These are phyloP conservation scores for Ammodytes dubius DNA, from an alignment of 2,113 vertebrate genomes.

Conservation along the genomic window DNA sequence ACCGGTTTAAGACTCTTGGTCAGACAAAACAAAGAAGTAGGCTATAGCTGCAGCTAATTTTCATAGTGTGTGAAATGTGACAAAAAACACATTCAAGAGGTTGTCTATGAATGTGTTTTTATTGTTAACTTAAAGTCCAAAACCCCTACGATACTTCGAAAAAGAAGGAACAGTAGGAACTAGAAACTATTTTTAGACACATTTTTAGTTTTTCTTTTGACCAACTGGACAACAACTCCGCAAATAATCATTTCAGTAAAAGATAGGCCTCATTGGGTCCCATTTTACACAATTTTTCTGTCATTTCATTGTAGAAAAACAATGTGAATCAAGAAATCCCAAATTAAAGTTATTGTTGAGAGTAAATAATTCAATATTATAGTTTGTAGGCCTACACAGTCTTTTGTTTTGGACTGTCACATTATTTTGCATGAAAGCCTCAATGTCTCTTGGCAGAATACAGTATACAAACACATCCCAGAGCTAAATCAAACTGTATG, in stretches of 20 bases:
- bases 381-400: neutral
- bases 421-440: neutral
- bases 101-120: neutral
- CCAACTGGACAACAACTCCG: too few relatives aligned
- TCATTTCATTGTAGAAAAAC: too few relatives aligned
- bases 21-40: neutral
- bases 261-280: too few relatives aligned
- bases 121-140: neutral
- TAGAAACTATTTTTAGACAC: too few relatives aligned
- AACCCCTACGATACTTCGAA: neutral
- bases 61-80: neutral
- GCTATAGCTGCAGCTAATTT: neutral
- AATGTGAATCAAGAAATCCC: too few relatives aligned
- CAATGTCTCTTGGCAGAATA: neutral
- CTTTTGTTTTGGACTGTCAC: neutral
- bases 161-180: too few relatives aligned
- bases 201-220: too few relatives aligned
- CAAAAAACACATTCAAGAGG: neutral
- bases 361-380: too few relatives aligned
- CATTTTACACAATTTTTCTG: too few relatives aligned
- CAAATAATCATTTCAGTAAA: too few relatives aligned
- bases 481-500: slow-evolving; percentile 31
- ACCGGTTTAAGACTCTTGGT: neutral
- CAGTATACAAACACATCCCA: neutral
- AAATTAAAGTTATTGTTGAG: too few relatives aligned